Percentiles rank a stretch among this genome's conserved stretches.
These are phyloP conservation scores for Lasioglossum vierecki DNA, from an alignment of 2,888 invertebrate genomes.

Conservation along the genomic window DNA sequence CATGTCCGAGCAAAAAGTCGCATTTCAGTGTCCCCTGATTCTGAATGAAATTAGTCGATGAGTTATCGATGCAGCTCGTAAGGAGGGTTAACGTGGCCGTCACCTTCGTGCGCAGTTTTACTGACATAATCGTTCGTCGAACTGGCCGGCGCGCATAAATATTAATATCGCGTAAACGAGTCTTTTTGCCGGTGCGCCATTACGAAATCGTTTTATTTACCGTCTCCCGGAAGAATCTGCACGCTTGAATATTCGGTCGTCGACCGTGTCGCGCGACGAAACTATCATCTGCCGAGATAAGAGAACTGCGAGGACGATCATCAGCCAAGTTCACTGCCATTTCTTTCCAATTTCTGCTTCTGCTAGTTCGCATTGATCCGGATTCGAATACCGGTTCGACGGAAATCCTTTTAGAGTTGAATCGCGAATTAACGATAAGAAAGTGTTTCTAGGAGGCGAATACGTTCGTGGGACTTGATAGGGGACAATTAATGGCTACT, in stretches of 20 bases:
- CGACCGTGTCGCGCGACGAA: conserved; percentile 31
- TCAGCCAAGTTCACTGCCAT: background rate
- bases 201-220: conserved; percentile 25
- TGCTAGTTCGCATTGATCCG: background rate
- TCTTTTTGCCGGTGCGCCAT: background rate
- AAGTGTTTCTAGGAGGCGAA: background rate
- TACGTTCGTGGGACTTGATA: background rate
- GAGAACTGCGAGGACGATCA: background rate
- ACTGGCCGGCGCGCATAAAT: conserved; percentile 11
- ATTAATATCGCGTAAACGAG: conserved; percentile 22
- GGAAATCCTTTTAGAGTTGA: background rate
- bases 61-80: background rate
- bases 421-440: conserved; percentile 5
- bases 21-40: background rate
- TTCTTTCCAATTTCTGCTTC: background rate
- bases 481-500: background rate
- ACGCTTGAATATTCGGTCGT: conserved; percentile 24
- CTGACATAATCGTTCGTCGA: conserved; percentile 14
- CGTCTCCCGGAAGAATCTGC: background rate
- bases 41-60: background rate
- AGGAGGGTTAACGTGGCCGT: conserved; percentile 6
- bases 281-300: conserved; percentile 12
- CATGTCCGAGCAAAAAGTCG: background rate
- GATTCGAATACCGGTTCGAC: background rate
- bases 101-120: background rate